Base-by-base conservation (phyloP, 2,888 invertebrate genomes). In the Calameuta idolon region DNA sequence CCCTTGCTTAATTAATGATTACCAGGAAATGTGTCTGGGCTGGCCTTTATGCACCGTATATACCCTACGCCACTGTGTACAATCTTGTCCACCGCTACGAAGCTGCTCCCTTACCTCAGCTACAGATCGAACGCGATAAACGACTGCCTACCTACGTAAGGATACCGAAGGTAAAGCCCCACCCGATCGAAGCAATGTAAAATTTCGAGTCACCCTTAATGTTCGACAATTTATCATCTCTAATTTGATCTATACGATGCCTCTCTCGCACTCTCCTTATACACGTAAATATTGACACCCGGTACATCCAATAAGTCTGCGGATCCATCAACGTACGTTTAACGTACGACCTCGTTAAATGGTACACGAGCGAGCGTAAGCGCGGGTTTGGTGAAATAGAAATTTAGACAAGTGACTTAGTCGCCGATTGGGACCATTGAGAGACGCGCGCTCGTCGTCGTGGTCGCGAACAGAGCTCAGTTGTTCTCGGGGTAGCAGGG, bases 1-100 rank as follows among this genome's bases (percentile, higher is more conserved):
- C 85, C 86, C 85, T 82, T 84, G 89, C 89, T 90, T 90, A 90
- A 90, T 90, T 90, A 90, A 90, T 88, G 90, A 90, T 90, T 90
- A 90, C 90, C 87, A 86, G 88, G 90, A 90, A 90, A 89, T 88
- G 88, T 88, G 90, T 90, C 89, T 88, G 88, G 86, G 81, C 83
- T 81, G 85, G 86, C 84, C 85, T 87, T 88, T 88, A 86, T 86
- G 85, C 85, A 83, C 84, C 80, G 81, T 80, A 76, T 76, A 71
- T 78, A 80, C 79, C 83, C 83, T 80, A 84, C 80, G 83, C 82
- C 79, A 79, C 81, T 74, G 73, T 76, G 74, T 69, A 74, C 76
- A 71, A 77, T 77, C 15, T 12, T 74, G 23, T 35, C 71, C 75
- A 12, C 74, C 33, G 34, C 73, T 73, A 71, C 31, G 31, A 33